Conservation (phyloP, 2,113 vertebrate species). For the Drymodes brunneopygia region DNA sequence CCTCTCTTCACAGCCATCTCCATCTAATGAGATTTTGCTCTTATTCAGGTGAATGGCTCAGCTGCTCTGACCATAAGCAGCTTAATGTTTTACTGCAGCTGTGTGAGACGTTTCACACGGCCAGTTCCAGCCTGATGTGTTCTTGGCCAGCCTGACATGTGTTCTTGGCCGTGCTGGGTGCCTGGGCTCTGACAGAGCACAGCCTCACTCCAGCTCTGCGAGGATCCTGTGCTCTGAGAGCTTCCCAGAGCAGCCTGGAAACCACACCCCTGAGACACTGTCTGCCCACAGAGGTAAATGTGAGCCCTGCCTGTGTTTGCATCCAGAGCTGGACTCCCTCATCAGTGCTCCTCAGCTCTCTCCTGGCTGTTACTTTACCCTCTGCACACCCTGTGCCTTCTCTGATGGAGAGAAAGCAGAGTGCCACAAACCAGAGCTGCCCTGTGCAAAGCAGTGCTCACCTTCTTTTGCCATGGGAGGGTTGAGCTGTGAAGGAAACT, state of each 20-base stretch:
- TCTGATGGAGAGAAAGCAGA: background rate
- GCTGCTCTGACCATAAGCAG: background rate
- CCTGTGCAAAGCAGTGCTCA: background rate
- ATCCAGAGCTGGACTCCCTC: background rate
- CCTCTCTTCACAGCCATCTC: background rate
- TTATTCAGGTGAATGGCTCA: constrained; percentile 20
- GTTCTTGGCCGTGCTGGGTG: background rate
- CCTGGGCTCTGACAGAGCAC: background rate
- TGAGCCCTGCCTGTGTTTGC: background rate
- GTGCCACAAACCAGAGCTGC: background rate
- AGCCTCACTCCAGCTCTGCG: background rate
- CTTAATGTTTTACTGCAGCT: constrained; percentile 16
- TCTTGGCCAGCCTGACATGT: background rate
- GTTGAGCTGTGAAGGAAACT: background rate
- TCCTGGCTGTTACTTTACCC: background rate
- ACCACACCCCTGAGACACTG: background rate
- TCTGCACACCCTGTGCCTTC: background rate
- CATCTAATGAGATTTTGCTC: constrained; percentile 33
- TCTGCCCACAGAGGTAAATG: background rate
- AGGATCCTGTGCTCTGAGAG: background rate
- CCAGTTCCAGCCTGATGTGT: background rate
- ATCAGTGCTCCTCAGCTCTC: background rate
- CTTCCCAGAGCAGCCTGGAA: background rate
- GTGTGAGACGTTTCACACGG: background rate
- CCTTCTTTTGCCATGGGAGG: background rate